Conservation (phyloP, 2,797 vertebrate species). For the Melanotaenia nigrans region DNA sequence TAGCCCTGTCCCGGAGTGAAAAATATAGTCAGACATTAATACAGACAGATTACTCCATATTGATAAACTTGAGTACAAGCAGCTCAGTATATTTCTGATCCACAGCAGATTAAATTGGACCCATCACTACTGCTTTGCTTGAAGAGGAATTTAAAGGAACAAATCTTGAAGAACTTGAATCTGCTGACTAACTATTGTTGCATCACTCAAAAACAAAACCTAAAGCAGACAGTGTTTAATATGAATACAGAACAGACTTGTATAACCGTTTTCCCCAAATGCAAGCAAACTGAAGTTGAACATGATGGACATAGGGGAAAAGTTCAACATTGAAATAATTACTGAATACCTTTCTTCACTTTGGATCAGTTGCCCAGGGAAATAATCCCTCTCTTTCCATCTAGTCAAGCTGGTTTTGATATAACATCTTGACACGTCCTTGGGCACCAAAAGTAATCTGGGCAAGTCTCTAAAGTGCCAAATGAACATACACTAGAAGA, state of each 20-base stretch:
- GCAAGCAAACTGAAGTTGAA: slow-evolving; percentile 2
- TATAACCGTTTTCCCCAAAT: background rate
- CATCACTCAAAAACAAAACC: too few species aligned
- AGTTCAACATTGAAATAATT: slow-evolving; percentile 6
- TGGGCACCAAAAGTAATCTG: slow-evolving; percentile 44
- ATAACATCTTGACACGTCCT: slow-evolving; percentile 58
- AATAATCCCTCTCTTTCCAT: slow-evolving; percentile 52
- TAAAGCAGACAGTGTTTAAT: too few species aligned
- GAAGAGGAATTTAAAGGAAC: too few species aligned
- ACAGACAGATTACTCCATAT: background rate
- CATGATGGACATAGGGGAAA: slow-evolving; percentile 7
- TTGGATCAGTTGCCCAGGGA: slow-evolving; percentile 16
- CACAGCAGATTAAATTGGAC: background rate
- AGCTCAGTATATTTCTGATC: background rate
- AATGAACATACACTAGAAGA: slow-evolving; percentile 67
- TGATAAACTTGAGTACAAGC: background rate
- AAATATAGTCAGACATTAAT: too few species aligned
- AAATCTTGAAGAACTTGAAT: background rate
- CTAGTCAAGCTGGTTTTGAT: slow-evolving; percentile 42
- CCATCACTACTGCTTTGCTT: too few species aligned
- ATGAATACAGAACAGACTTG: background rate
- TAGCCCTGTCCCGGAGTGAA: too few species aligned
- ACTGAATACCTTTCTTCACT: slow-evolving; percentile 20
- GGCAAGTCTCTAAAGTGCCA: slow-evolving; percentile 50
- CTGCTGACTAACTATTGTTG: background rate